phyloP scores from a whole-genome alignment of 1,140 invertebrate species.

The Nasonia giraulti region DNA sequence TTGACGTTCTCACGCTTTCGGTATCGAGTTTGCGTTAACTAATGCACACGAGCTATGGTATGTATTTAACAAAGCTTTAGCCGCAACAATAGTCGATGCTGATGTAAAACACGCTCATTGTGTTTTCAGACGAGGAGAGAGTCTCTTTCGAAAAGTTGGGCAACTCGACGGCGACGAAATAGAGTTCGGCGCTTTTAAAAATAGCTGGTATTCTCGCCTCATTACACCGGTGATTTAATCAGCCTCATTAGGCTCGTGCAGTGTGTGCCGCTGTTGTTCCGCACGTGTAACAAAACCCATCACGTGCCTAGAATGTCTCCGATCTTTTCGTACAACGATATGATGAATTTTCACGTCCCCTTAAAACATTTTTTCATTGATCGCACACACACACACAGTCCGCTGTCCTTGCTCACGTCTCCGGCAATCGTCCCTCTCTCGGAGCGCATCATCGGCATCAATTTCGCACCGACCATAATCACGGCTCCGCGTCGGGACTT shows the following conservation, averaged over 20 bases:
- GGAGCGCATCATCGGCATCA: background rate
- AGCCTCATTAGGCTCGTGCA: conserved; percentile 18
- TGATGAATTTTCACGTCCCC: no score
- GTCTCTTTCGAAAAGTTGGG: background rate
- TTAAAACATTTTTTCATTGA: no score
- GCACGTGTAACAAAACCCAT: conserved; percentile 3
- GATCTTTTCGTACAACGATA: background rate
- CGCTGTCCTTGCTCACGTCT: background rate
- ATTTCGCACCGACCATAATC: conserved; percentile 26
- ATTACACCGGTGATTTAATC: conserved; percentile 29
- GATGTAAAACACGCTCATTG: no score
- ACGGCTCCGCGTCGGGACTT: conserved; percentile 27
- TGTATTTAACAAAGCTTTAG: no score
- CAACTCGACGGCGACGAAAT: background rate
- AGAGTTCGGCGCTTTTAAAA: background rate
- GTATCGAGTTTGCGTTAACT: background rate
- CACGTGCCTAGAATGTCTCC: background rate
- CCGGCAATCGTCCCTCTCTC: background rate
- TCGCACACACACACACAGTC: no score
- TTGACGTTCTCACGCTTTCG: conserved; percentile 14
- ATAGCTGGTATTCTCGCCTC: conserved; percentile 20
- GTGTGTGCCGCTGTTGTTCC: background rate
- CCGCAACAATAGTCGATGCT: no score
- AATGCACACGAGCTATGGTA: no score
- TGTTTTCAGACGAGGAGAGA: no score